phyloP scores from a whole-genome alignment of 1,140 invertebrate genomes.

The Bacillus rossius region DNA sequence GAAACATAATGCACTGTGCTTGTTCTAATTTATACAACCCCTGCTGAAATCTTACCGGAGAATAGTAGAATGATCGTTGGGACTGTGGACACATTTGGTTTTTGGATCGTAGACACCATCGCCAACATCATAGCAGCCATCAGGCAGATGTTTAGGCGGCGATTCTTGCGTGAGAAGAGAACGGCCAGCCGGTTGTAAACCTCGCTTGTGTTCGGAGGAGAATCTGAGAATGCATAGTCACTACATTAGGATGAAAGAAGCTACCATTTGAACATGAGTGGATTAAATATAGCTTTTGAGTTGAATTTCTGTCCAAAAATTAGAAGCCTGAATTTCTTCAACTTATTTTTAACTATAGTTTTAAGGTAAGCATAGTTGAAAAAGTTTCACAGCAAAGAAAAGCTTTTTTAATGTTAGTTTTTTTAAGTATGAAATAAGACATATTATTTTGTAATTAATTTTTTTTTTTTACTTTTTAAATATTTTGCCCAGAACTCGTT shows the following conservation, averaged over 20 bases:
- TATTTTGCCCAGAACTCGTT: slow-evolving; percentile 9
- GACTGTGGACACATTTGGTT: slow-evolving; percentile 35
- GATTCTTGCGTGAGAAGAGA: slow-evolving; percentile 40
- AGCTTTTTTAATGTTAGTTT: too few relatives aligned
- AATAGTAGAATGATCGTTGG: neutral
- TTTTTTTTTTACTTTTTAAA: neutral
- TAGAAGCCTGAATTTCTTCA: too few relatives aligned
- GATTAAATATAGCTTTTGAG: too few relatives aligned
- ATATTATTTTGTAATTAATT: neutral
- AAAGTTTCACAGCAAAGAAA: too few relatives aligned
- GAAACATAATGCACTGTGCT: too few relatives aligned
- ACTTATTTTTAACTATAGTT: too few relatives aligned
- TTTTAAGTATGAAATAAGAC: neutral
- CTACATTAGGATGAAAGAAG: too few relatives aligned
- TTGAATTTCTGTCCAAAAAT: too few relatives aligned
- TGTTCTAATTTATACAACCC: too few relatives aligned
- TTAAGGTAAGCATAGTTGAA: too few relatives aligned
- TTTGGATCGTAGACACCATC: slow-evolving; percentile 45
- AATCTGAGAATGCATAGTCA: slow-evolving; percentile 26
- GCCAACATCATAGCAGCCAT: slow-evolving; percentile 44
- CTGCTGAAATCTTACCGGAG: too few relatives aligned
- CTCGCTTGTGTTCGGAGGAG: slow-evolving; percentile 35
- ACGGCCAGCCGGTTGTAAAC: slow-evolving; percentile 40
- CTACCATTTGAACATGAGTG: too few relatives aligned
- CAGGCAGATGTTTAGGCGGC: slow-evolving; percentile 34